Percentiles rank a stretch among this genome's conserved stretches.
These are phyloP conservation scores for Glaucopsyche alexis DNA, from an alignment of 2,888 invertebrate species.

Conservation along the genomic window DNA sequence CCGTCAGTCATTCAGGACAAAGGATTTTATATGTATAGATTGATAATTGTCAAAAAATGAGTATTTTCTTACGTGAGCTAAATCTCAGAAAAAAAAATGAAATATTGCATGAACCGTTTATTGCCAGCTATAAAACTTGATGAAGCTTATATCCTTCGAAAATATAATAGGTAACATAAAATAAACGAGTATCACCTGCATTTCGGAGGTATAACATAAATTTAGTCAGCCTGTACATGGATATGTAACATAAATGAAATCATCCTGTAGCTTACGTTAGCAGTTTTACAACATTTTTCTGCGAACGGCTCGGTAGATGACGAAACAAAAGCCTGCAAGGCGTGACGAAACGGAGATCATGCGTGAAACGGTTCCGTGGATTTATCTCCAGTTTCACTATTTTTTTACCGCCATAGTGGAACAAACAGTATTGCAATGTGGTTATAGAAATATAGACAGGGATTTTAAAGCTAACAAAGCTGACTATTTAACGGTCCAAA, in stretches of 20 bases:
- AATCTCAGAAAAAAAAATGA: neutral
- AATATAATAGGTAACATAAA: neutral
- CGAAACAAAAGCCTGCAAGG: conserved; percentile 60
- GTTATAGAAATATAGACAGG: neutral
- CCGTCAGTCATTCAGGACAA: too few species aligned
- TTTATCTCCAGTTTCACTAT: conserved; percentile 41
- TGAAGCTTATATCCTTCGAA: neutral
- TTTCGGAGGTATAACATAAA: neutral
- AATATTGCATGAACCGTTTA: neutral
- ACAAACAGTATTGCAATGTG: conserved; percentile 8
- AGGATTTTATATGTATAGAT: too few species aligned
- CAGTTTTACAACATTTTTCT: conserved; percentile 33
- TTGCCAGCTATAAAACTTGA: neutral
- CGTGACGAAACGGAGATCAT: conserved; percentile 56
- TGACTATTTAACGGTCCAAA: neutral
- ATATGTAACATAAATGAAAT: conserved; percentile 5
- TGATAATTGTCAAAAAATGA: too few species aligned
- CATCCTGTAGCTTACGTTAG: conserved; percentile 14
- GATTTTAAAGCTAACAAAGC: conserved; percentile 9
- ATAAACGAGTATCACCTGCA: neutral
- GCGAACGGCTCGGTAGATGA: conserved; percentile 46
- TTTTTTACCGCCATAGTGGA: conserved; percentile 16
- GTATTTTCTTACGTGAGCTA: too few species aligned
- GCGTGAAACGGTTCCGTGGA: conserved; percentile 58
- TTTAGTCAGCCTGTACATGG: neutral